phyloP scores from a whole-genome alignment of 2,113 vertebrate genomes.

The Aviceda subcristata region DNA sequence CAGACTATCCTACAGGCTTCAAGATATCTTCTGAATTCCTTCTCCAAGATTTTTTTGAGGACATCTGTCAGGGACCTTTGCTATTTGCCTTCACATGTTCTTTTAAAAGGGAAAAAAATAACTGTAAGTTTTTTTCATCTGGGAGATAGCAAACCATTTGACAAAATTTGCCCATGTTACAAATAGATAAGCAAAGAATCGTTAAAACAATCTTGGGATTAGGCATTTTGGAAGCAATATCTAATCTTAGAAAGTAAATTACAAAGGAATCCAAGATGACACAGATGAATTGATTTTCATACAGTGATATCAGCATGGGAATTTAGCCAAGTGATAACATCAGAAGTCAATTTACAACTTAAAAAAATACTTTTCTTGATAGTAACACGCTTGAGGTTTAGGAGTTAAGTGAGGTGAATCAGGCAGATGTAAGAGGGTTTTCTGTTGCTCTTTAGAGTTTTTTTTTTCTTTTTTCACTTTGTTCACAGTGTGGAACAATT shows the following conservation, averaged over 20 bases:
- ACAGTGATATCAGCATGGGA: constrained; percentile 31
- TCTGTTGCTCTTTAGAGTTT: neutral
- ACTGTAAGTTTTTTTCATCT: neutral
- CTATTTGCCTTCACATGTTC: neutral
- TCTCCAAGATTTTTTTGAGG: neutral
- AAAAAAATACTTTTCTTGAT: constrained; percentile 10
- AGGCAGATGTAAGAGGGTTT: neutral
- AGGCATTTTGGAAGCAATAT: constrained; percentile 29
- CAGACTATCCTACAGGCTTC: neutral
- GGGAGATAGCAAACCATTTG: neutral
- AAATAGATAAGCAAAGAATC: constrained; percentile 53
- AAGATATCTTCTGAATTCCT: neutral
- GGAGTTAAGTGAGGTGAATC: neutral
- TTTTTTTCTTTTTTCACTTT: neutral
- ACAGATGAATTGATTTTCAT: constrained; percentile 55
- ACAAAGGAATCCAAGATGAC: constrained; percentile 43
- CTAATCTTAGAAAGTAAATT: constrained; percentile 58
- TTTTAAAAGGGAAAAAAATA: neutral
- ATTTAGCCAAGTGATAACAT: constrained; percentile 42
- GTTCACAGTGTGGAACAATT: neutral
- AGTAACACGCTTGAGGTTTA: constrained; percentile 8
- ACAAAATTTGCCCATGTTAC: neutral
- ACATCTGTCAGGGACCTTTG: neutral
- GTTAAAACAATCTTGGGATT: constrained; percentile 34
- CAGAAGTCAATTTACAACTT: constrained; percentile 41